Evolutionary conservation across 2,797 vertebrate species (phyloP).

Genomic region (Protosalanx chinensis): DNA sequence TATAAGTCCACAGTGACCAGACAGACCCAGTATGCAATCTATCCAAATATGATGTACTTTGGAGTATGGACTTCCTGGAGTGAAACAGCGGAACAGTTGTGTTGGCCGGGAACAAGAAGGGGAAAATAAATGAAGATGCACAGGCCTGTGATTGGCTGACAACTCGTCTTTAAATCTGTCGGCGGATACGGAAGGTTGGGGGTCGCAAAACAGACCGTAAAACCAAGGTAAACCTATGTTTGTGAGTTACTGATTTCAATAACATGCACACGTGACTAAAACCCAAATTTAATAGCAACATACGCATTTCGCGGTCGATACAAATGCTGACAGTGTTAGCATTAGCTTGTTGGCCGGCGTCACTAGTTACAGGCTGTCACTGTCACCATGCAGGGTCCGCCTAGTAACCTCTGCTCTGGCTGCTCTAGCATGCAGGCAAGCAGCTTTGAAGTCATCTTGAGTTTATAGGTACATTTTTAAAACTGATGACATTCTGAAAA

Average conservation of each 20-base stretch:
- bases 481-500: no score
- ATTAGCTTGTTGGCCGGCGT: no score
- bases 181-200: slow-evolving; percentile 35
- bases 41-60: not conserved
- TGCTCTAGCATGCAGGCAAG: no score
- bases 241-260: not conserved
- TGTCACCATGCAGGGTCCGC: no score
- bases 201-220: not conserved
- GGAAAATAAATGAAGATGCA: slow-evolving; percentile 5
- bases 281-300: not conserved
- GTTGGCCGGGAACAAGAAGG: not conserved
- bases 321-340: no score
- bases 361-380: no score
- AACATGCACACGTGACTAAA: not conserved
- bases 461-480: no score
- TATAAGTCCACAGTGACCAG: not conserved
- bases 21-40: not conserved
- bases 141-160: slow-evolving; percentile 41
- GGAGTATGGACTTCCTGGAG: not conserved
- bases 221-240: not conserved
- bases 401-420: no score
- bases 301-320: no score
- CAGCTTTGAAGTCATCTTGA: no score
- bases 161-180: slow-evolving; percentile 35
- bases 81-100: not conserved